Conservation (phyloP, 2,888 invertebrate genomes). For the Boloria selene region DNA sequence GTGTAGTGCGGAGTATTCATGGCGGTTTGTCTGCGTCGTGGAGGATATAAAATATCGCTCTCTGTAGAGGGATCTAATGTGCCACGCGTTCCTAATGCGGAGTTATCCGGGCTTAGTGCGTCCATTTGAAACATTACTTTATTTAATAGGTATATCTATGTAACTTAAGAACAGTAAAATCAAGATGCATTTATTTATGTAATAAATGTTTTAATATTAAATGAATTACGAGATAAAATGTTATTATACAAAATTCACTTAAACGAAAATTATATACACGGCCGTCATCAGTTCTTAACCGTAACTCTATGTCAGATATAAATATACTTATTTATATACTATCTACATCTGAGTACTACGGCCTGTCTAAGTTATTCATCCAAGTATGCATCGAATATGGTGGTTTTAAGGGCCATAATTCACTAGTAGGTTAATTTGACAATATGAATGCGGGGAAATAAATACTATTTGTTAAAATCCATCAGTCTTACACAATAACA, state of each 20-base stretch:
- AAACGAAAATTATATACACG: too few relatives aligned
- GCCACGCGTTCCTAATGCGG: constrained; percentile 31
- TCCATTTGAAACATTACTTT: not conserved
- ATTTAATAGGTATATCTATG: not conserved
- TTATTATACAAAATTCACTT: too few relatives aligned
- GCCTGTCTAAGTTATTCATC: too few relatives aligned
- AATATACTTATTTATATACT: too few relatives aligned
- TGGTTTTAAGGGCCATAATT: too few relatives aligned
- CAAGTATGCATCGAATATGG: too few relatives aligned
- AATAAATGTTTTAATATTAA: not conserved
- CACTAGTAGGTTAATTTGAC: too few relatives aligned
- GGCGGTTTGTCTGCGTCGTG: constrained; percentile 47
- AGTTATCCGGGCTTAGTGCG: not conserved
- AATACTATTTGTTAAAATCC: constrained; percentile 28
- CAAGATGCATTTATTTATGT: not conserved
- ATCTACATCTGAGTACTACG: too few relatives aligned
- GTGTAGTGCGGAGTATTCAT: constrained; percentile 54
- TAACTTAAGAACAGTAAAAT: not conserved
- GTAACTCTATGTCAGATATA: too few relatives aligned
- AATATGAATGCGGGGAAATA: not conserved
- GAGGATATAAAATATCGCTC: constrained; percentile 65
- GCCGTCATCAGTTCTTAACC: too few relatives aligned
- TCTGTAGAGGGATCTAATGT: constrained; percentile 61
- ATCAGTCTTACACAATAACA: constrained; percentile 56
- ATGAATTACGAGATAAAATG: too few relatives aligned